phyloP scores from a whole-genome alignment of 2,888 invertebrate genomes.

The Caenorhabditis auriculariae region DNA sequence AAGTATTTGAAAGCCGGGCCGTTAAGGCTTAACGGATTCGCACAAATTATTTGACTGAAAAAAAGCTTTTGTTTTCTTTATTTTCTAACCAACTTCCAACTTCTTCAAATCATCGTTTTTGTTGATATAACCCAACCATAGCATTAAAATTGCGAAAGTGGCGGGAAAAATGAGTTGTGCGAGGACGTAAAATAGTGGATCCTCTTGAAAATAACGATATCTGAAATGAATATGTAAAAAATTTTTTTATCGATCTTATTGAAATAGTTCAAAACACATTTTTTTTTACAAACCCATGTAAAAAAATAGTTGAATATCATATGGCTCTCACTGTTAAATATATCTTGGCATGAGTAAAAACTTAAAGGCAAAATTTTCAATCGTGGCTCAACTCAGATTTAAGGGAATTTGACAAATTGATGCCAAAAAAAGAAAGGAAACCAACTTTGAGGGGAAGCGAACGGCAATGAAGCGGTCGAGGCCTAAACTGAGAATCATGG shows the following conservation, averaged over 20 bases:
- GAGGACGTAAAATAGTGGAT: slow-evolving; percentile 14
- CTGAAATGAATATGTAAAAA: slow-evolving; percentile 2
- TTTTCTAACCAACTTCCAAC: slow-evolving; percentile 2
- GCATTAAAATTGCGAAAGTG: slow-evolving; percentile 17
- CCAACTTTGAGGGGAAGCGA: slow-evolving; percentile 21
- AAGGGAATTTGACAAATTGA: neutral
- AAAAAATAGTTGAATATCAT: neutral
- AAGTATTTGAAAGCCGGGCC: slow-evolving; percentile 25
- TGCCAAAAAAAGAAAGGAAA: neutral
- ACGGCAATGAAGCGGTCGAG: slow-evolving; percentile 37
- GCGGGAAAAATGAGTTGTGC: slow-evolving; percentile 25
- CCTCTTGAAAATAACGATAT: slow-evolving; percentile 31
- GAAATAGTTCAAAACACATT: neutral
- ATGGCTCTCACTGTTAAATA: neutral
- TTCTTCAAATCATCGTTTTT: slow-evolving; percentile 13
- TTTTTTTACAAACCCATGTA: neutral
- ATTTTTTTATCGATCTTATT: neutral
- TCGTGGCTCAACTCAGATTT: too few relatives aligned
- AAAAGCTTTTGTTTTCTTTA: neutral
- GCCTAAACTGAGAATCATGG: slow-evolving; percentile 28
- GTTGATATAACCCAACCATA: slow-evolving; percentile 12
- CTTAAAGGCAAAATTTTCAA: too few relatives aligned
- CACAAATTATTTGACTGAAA: slow-evolving; percentile 27
- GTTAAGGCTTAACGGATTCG: slow-evolving; percentile 24
- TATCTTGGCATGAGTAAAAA: too few relatives aligned